Base-by-base conservation (phyloP, 2,888 invertebrate species). In the Oegoconia quadripuncta region DNA sequence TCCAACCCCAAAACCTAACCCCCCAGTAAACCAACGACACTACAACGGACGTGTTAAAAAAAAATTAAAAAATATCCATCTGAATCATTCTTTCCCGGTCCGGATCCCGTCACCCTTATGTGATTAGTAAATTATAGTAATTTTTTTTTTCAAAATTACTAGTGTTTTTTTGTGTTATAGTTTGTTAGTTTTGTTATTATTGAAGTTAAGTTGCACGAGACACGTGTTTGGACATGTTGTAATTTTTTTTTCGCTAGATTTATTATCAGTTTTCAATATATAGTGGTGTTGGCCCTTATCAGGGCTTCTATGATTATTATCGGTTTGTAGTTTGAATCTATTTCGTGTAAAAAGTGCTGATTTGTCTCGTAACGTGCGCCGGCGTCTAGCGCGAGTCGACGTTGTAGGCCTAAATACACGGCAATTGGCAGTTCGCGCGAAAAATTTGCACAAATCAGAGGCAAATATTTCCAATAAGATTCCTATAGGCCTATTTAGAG, bases 401-500 rank as follows among this genome's bases (percentile, higher is more conserved):
- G 31, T 30, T 12, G 28, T 84, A 84, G 83, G 84, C 84, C 84
- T 82, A 84, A 79, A 76, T 57, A 14, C 35, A 41, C 74, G 72
- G 69, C 48, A 25, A 44, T 41, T 62, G 65, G 66, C 68, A 64
- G 50, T 44, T 47, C 59, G 61, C 64, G 79, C 83, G 53, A 83
- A 81, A 62, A 53, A 64, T 83, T 80, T 66, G 84, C 84, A 75
- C 71, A 67, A 54, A 55, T 72, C 44, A 39, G 49, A 46, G 34
- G 50, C 46, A 43, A 54, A 57, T 50, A 58, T 57, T 51, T 60
- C 82, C 70, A 77, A 82, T 81, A 84, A 84, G 81, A 86, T 77
- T 84, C 81, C 68, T 82, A 73, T 86, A 86, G 84, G 84, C 84
- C 84, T 80, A 83, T 80, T 81, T 79, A 67, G 61, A 63, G 54